A percentile compares a stretch with the other conserved stretches of the same genome.
phyloP scores from a whole-genome alignment of 1,140 invertebrate species.

The Drosophila suzukii region DNA sequence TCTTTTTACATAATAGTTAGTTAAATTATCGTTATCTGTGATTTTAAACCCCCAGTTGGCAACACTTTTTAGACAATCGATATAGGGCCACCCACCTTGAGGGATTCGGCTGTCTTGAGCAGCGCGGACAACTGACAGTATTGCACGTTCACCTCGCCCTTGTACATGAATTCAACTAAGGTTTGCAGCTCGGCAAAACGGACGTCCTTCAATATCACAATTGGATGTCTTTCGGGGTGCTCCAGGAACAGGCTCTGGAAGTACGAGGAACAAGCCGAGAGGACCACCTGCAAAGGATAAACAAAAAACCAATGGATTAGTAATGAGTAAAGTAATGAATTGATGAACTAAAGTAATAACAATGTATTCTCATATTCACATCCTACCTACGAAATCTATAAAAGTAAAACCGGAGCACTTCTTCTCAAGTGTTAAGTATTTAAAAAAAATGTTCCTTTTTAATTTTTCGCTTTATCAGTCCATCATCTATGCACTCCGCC shows the following conservation, averaged over 20 bases:
- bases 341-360: not conserved
- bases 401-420: not conserved
- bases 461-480: constrained; percentile 24
- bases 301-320: not conserved
- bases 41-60: no score
- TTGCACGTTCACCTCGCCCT: constrained; percentile 97
- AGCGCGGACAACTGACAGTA: constrained; percentile 95
- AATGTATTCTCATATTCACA: not conserved
- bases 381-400: not conserved
- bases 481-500: constrained; percentile 13
- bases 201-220: constrained; percentile 97
- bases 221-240: constrained; percentile 95
- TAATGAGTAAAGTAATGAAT: not conserved
- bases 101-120: constrained; percentile 96
- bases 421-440: constrained; percentile 2
- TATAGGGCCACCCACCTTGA: constrained; percentile 87
- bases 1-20: no score
- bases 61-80: not conserved
- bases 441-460: constrained; percentile 7
- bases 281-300: constrained; percentile 87
- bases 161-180: constrained; percentile 98
- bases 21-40: no score
- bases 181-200: constrained; percentile 94
- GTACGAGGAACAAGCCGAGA: constrained; percentile 97
- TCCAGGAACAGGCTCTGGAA: constrained; percentile 95